These are phyloP conservation scores for Chlorospingus flavigularis DNA, from an alignment of 2,797 vertebrate species.

Conservation along the genomic window DNA sequence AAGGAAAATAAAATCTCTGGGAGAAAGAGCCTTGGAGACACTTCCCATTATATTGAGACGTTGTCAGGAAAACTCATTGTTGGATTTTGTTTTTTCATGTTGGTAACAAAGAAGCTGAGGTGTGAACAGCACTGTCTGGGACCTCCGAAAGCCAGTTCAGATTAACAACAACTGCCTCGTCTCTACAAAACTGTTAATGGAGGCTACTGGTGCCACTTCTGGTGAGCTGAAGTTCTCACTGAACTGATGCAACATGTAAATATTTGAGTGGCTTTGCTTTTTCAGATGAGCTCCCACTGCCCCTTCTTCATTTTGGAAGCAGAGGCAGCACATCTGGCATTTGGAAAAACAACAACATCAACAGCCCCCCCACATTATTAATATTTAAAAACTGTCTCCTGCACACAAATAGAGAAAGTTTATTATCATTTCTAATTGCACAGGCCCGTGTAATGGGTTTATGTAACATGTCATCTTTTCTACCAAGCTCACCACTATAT, in stretches of 20 bases:
- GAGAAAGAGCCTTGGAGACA: conserved; percentile 27
- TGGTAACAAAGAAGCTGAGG: not conserved
- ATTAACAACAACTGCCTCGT: not conserved
- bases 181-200: not conserved
- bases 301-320: conserved; percentile 39
- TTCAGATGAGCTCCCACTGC: conserved; percentile 41
- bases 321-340: conserved; percentile 43
- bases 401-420: conserved; percentile 49
- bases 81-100: conserved; percentile 36
- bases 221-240: conserved; percentile 50
- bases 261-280: conserved; percentile 66
- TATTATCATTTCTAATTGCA: conserved; percentile 54
- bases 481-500: not conserved
- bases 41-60: not conserved
- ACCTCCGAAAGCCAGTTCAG: not conserved
- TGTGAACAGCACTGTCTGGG: not conserved
- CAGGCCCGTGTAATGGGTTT: conserved; percentile 16
- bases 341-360: conserved; percentile 26
- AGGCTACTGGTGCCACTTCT: not conserved
- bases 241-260: conserved; percentile 55
- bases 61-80: not conserved
- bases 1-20: not conserved
- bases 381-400: conserved; percentile 60
- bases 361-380: not conserved
- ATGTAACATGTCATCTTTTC: not conserved